Evolutionary conservation across 2,888 invertebrate species (phyloP), one percentile per base, ranked within the genome.

Genomic region (Venusia cambrica): DNA sequence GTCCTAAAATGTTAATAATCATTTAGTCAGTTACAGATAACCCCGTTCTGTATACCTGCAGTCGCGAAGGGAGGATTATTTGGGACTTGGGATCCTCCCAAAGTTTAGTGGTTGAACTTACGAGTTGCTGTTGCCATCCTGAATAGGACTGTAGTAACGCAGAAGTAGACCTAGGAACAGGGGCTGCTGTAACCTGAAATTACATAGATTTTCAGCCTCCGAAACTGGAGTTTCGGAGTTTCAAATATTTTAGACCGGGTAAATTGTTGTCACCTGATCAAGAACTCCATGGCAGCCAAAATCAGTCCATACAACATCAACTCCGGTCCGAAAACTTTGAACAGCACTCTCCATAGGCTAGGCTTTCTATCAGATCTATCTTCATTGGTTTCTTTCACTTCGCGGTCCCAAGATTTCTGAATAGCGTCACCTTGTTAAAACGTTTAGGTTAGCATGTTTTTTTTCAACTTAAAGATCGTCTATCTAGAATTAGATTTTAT

Each of bases 191-290:
- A 92, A 85, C 73, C 92, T 92, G 67, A 30, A 50, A 35, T 29
- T 36, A 17, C 1, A 22, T 9, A 15, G 8, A 5, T 21, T 5
- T 12, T 13, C 2, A 19, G n/a, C 7, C 6, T 7, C n/a, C 5
- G 12, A n/a, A 5, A n/a, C n/a, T n/a, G n/a, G n/a, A n/a, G n/a
- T n/a, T n/a, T n/a, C n/a, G n/a, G n/a, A n/a, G n/a, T n/a, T n/a
- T n/a, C n/a, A n/a, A n/a, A n/a, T n/a, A n/a, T n/a, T n/a, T n/a
- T n/a, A n/a, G n/a, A n/a, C n/a, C n/a, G n/a, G n/a, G n/a, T n/a
- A n/a, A n/a, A n/a, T n/a, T n/a, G n/a, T n/a, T n/a, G n/a, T n/a
- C 12, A 92, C 92, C 92, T 90, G 40, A 91, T 77, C 24, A 88
- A 45, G 51, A 90, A 88, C 66, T 93, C 93, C 77, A 90, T 88